phyloP scores from a whole-genome alignment of 2,888 invertebrate species.

The Helleia helle region DNA sequence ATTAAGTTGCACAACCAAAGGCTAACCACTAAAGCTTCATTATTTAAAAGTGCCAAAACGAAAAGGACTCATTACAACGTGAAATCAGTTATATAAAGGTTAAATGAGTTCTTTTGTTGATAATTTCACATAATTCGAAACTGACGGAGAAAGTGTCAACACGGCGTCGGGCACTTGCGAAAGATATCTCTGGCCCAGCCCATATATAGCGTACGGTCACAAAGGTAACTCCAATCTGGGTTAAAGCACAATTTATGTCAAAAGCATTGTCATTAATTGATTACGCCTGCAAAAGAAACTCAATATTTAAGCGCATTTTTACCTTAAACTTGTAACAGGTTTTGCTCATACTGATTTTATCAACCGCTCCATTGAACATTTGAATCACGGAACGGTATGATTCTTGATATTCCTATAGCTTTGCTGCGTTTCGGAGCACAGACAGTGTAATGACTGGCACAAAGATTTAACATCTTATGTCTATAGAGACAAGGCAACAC shows the following conservation, averaged over 20 bases:
- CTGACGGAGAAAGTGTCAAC: slow-evolving; percentile 52
- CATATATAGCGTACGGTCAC: no score
- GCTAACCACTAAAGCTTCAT: not conserved
- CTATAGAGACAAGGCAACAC: no score
- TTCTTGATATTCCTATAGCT: no score
- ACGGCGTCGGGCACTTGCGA: slow-evolving; percentile 54
- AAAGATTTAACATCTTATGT: no score
- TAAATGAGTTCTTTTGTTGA: slow-evolving; percentile 21
- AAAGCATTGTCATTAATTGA: not conserved
- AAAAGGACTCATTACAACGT: slow-evolving; percentile 9
- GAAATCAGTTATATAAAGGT: slow-evolving; percentile 3
- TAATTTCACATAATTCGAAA: slow-evolving; percentile 42
- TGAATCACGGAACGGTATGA: no score
- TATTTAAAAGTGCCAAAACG: not conserved
- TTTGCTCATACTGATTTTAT: no score
- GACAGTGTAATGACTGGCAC: no score
- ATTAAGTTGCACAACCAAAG: slow-evolving; percentile 3
- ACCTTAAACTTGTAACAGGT: no score
- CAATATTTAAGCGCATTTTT: no score
- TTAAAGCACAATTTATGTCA: slow-evolving; percentile 5
- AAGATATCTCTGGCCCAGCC: slow-evolving; percentile 24
- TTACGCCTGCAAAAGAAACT: not conserved
- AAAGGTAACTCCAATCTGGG: no score
- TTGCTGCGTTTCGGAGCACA: no score
- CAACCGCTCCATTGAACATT: no score